A percentile compares a stretch with the other conserved stretches of the same genome.
Conservation (phyloP, 1,140 invertebrate genomes). For the Pseudomyrmex flavicornis region DNA sequence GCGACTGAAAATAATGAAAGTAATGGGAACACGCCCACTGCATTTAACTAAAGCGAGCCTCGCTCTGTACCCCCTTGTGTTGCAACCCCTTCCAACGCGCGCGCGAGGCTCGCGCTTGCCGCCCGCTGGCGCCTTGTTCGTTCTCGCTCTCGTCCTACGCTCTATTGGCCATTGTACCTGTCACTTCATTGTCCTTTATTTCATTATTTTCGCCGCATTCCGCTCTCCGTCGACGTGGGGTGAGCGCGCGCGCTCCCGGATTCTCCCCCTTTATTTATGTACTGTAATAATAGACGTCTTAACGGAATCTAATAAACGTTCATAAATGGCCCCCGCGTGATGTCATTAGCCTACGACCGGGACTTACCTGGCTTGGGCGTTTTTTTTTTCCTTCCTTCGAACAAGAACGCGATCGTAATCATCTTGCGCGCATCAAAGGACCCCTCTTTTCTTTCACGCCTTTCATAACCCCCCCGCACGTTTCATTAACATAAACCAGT, state of each 20-base stretch:
- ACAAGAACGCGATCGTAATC: conserved; percentile 20
- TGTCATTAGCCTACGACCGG: conserved; percentile 74
- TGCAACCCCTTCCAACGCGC: conserved; percentile 26
- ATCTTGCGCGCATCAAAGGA: conserved; percentile 27
- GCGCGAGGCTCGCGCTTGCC: conserved; percentile 3
- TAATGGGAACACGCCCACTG: conserved; percentile 76
- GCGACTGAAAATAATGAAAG: conserved; percentile 75
- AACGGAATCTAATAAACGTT: conserved; percentile 84
- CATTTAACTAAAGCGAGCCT: conserved; percentile 72
- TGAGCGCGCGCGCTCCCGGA: conserved; percentile 40
- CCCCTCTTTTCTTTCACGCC: neutral
- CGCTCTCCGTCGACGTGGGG: conserved; percentile 56
- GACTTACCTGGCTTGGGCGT: conserved; percentile 56
- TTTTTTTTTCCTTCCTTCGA: neutral
- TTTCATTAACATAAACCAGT: neutral
- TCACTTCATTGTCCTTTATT: conserved; percentile 80
- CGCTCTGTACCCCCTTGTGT: conserved; percentile 23
- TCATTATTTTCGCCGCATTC: conserved; percentile 80
- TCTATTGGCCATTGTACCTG: conserved; percentile 76
- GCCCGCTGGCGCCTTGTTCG: conserved; percentile 58
- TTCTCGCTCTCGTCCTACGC: conserved; percentile 55
- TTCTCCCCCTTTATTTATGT: conserved; percentile 79
- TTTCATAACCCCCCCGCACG: neutral
- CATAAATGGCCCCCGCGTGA: conserved; percentile 77
- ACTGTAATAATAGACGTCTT: conserved; percentile 82